Conservation (phyloP, 2,888 invertebrate species). For the Steinernema carpocapsae region DNA sequence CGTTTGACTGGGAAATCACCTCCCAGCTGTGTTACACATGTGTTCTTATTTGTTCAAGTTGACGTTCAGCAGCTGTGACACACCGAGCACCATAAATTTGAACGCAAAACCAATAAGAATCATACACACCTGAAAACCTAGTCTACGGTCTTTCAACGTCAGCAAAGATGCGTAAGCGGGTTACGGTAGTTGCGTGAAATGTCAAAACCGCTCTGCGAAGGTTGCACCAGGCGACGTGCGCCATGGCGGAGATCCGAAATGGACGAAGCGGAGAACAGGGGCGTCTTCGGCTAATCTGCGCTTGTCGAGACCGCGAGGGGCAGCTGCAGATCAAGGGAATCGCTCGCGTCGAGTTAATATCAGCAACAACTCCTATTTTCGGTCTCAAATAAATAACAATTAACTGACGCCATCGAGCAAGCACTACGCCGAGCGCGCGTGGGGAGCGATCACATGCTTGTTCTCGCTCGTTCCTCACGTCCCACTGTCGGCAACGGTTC, state of each 20-base stretch:
- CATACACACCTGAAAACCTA: neutral
- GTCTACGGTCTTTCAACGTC: slow-evolving; percentile 25
- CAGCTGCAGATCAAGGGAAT: too few relatives aligned
- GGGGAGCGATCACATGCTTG: slow-evolving; percentile 27
- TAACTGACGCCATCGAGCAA: neutral
- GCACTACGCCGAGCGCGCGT: slow-evolving; percentile 15
- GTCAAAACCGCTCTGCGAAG: too few relatives aligned
- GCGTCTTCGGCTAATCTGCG: too few relatives aligned
- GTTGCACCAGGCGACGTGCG: too few relatives aligned
- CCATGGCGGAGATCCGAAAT: too few relatives aligned
- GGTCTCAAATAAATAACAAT: slow-evolving; percentile 17
- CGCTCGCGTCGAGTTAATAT: too few relatives aligned
- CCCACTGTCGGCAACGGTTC: neutral
- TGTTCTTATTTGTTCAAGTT: slow-evolving; percentile 12
- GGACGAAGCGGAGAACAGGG: too few relatives aligned
- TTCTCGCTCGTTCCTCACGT: neutral
- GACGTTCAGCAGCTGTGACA: slow-evolving; percentile 13
- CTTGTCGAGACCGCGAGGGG: too few relatives aligned
- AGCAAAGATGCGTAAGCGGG: neutral
- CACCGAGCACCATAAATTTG: neutral
- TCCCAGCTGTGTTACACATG: slow-evolving; percentile 12
- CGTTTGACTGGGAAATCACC: neutral
- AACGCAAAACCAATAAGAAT: slow-evolving; percentile 3
- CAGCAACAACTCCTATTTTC: neutral
- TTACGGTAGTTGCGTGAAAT: neutral